phyloP scores from a whole-genome alignment of 1,140 invertebrate species.

The Sinella curviseta region DNA sequence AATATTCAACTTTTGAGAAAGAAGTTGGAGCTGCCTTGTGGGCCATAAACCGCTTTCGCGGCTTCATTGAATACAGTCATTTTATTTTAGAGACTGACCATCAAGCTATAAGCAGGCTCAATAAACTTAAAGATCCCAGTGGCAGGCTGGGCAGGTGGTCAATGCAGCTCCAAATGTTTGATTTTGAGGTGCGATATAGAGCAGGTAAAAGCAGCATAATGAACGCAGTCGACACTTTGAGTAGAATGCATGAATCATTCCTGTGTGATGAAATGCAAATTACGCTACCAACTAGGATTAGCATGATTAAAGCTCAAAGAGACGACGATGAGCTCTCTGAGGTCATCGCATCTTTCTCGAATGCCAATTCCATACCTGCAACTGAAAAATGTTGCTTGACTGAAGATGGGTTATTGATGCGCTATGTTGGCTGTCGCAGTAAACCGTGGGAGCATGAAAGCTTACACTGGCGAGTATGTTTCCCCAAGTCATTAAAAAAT shows the following conservation, averaged over 20 bases:
- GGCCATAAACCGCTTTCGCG: slow-evolving; percentile 56
- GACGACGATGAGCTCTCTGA: background rate
- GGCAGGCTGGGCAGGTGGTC: slow-evolving; percentile 59
- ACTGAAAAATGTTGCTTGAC: background rate
- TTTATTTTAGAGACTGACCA: slow-evolving; percentile 61
- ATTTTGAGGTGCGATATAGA: slow-evolving; percentile 56
- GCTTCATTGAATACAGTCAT: slow-evolving; percentile 57
- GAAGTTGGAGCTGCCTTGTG: slow-evolving; percentile 60
- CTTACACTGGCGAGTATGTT: background rate
- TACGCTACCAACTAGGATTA: background rate
- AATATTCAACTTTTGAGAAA: slow-evolving; percentile 57
- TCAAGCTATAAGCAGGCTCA: slow-evolving; percentile 56
- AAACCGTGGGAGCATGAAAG: slow-evolving; percentile 28
- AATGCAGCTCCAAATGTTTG: slow-evolving; percentile 57
- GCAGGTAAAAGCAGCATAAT: slow-evolving; percentile 28
- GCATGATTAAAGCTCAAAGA: background rate
- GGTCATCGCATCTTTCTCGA: background rate
- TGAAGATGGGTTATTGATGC: slow-evolving; percentile 2
- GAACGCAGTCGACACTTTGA: background rate
- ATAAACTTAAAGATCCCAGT: slow-evolving; percentile 54
- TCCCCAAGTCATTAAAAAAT: slow-evolving; percentile 42
- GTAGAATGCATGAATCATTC: background rate
- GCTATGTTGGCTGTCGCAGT: background rate
- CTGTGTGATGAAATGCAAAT: background rate
- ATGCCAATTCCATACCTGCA: background rate